Evolutionary conservation across 2,113 vertebrate genomes (phyloP).

Genomic region (Sylvicapra grimmia): DNA sequence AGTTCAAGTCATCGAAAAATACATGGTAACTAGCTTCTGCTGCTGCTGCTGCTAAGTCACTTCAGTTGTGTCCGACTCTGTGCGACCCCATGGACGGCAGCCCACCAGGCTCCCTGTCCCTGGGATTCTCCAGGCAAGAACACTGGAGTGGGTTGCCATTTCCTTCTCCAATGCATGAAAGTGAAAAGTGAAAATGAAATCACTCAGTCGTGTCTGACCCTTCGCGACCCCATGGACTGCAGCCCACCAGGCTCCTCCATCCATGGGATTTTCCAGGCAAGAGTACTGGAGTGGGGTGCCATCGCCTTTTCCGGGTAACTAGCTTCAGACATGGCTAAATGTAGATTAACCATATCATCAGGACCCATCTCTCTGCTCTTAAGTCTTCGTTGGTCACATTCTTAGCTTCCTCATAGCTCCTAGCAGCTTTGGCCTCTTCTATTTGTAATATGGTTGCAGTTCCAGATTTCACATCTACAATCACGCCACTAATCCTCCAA

Average conservation of each 20-base stretch:
- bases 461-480: not conserved
- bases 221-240: rapidly evolving
- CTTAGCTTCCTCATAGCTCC: not conserved
- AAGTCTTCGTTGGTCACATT: not conserved
- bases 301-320: not conserved
- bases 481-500: not conserved
- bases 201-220: rapidly evolving
- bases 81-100: too few species aligned
- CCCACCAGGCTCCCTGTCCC: too few species aligned
- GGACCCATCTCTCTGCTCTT: not conserved
- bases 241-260: too few species aligned
- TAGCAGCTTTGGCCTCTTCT: not conserved
- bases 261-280: too few species aligned
- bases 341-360: not conserved
- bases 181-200: too few species aligned
- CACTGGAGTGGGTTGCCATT: too few species aligned
- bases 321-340: not conserved
- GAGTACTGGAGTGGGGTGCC: too few species aligned
- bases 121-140: too few species aligned
- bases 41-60: too few species aligned
- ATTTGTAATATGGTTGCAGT: not conserved
- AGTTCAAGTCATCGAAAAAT: not conserved
- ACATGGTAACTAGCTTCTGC: not conserved
- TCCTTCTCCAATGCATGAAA: too few species aligned
- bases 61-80: too few species aligned